phyloP scores from a whole-genome alignment of 2,888 invertebrate species.

The Morpho helenor region DNA sequence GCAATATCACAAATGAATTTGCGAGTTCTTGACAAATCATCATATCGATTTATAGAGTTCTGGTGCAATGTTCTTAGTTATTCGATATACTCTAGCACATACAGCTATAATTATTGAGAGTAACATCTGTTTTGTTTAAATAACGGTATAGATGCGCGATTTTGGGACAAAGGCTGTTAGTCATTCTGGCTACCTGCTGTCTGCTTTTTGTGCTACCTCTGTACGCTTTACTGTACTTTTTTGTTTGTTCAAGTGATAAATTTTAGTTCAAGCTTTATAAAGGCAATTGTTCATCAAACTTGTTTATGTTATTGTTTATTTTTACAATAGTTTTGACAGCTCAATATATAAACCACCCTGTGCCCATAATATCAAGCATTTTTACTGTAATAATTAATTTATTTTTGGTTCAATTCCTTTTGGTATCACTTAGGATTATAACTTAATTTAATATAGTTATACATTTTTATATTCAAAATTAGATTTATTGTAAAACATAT shows the following conservation, averaged over 20 bases:
- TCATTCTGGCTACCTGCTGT: constrained; percentile 63
- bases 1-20: constrained; percentile 41
- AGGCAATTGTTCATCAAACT: not conserved
- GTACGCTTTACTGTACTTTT: constrained; percentile 4
- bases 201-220: constrained; percentile 53
- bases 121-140: constrained; percentile 62
- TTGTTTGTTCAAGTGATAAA: constrained; percentile 1
- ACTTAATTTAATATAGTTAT: no score
- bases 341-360: not conserved
- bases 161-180: constrained; percentile 71
- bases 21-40: constrained; percentile 49
- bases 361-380: not conserved
- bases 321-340: constrained; percentile 1
- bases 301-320: constrained; percentile 7
- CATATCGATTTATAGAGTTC: constrained; percentile 63
- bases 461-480: no score
- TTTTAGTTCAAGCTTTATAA: not conserved
- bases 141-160: constrained; percentile 70
- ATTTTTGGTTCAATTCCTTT: no score
- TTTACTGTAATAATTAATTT: no score
- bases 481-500: no score
- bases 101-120: constrained; percentile 57
- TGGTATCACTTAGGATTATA: no score
- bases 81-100: constrained; percentile 44
- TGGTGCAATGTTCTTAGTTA: constrained; percentile 38